A percentile compares a stretch with the other conserved stretches of the same genome.
These are phyloP conservation scores for Brachionus manjavacas DNA, from an alignment of 1,140 invertebrate species.

Conservation along the genomic window DNA sequence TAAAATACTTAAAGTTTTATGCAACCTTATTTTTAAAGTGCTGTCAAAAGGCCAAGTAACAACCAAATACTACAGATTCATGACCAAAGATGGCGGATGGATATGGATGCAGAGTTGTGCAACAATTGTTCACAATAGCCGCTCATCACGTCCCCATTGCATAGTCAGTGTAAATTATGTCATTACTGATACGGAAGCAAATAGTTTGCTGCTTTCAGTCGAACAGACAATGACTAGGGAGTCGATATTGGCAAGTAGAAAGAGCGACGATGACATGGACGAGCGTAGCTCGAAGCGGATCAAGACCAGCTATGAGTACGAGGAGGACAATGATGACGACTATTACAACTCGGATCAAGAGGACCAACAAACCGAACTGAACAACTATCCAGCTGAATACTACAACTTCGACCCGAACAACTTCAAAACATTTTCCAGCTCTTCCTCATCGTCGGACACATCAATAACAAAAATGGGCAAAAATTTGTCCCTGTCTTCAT, in stretches of 20 bases:
- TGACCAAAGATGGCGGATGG: conserved; percentile 91
- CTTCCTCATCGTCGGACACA: not conserved
- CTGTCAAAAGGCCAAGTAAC: conserved; percentile 90
- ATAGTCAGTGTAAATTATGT: conserved; percentile 96
- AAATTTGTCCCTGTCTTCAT: conserved; percentile 2
- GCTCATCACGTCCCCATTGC: conserved; percentile 87
- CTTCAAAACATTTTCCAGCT: conserved; percentile 5
- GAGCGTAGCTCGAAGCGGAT: conserved; percentile 20
- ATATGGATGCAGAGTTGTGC: conserved; percentile 97
- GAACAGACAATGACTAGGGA: conserved; percentile 42
- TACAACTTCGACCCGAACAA: conserved; percentile 5
- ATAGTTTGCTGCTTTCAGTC: conserved; percentile 3
- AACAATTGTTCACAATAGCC: conserved; percentile 89
- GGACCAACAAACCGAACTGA: not conserved
- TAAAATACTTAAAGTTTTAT: too few species aligned
- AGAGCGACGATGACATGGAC: not conserved
- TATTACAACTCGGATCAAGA: conserved; percentile 18
- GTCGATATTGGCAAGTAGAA: not conserved
- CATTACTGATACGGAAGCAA: conserved; percentile 59
- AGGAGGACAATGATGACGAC: conserved; percentile 20
- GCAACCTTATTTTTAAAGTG: conserved; percentile 65
- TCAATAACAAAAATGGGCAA: conserved; percentile 7
- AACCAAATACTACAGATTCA: conserved; percentile 89
- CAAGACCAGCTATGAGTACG: conserved; percentile 6
- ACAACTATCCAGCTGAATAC: not conserved